Evolutionary conservation across 1,140 invertebrate genomes (phyloP).

Genomic region (Lasioglossum baleicum): DNA sequence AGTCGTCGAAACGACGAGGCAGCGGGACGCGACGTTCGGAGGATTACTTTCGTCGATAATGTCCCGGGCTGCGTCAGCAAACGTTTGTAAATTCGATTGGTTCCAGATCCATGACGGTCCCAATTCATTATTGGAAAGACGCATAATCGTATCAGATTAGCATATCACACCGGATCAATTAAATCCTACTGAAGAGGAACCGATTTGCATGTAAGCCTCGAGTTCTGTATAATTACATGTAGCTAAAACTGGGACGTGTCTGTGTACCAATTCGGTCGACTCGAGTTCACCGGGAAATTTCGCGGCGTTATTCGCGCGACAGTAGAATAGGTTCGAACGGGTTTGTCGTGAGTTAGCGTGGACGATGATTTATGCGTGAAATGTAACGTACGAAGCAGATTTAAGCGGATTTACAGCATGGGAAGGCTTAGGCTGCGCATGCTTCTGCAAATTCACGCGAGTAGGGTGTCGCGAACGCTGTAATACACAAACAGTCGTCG

Average conservation of each 20-base stretch:
- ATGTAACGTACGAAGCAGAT: too few relatives aligned
- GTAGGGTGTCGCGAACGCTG: too few relatives aligned
- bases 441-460: too few relatives aligned
- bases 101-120: background rate
- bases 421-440: too few relatives aligned
- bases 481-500: too few relatives aligned
- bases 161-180: constrained; percentile 15
- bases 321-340: too few relatives aligned
- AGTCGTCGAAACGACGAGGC: too few relatives aligned
- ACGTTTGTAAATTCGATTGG: background rate
- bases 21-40: too few relatives aligned
- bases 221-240: constrained; percentile 6
- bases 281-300: background rate
- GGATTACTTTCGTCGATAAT: constrained; percentile 3
- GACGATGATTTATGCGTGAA: too few relatives aligned
- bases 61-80: too few relatives aligned
- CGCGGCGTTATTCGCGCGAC: background rate
- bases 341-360: too few relatives aligned
- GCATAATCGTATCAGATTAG: constrained; percentile 22
- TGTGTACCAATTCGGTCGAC: background rate
- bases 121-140: constrained; percentile 14
- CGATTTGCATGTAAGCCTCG: constrained; percentile 16
- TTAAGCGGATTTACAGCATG: too few relatives aligned
- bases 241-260: constrained; percentile 7
- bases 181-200: constrained; percentile 14